phyloP scores from a whole-genome alignment of 2,888 invertebrate species.

The Gortyna flavago region DNA sequence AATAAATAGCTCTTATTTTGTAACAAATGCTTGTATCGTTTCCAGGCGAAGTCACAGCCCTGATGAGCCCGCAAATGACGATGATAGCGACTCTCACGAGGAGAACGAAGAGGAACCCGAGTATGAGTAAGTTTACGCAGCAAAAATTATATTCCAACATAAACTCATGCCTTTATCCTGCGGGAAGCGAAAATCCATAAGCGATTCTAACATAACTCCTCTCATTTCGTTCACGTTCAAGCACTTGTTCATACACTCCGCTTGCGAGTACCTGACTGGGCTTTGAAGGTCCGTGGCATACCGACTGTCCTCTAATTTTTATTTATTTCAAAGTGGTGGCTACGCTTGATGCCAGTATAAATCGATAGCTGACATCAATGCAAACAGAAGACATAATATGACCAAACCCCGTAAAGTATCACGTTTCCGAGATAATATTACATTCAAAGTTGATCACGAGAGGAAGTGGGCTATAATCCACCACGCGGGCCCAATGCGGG shows the following conservation, averaged over 20 bases:
- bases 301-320: no score
- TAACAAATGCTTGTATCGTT: background rate
- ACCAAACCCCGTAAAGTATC: no score
- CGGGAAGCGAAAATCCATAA: background rate
- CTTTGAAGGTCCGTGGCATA: no score
- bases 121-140: slow-evolving; percentile 30
- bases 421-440: no score
- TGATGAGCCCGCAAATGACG: slow-evolving; percentile 17
- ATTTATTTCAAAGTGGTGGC: no score
- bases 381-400: no score
- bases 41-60: slow-evolving; percentile 16
- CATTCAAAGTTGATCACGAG: no score
- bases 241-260: background rate
- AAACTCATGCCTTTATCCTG: background rate
- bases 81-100: slow-evolving; percentile 7
- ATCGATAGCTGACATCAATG: no score
- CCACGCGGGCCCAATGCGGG: background rate
- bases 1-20: background rate
- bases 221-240: background rate
- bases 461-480: background rate
- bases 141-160: background rate
- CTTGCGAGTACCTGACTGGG: no score
- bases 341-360: no score
- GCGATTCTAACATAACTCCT: background rate
- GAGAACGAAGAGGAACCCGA: slow-evolving; percentile 28